Evolutionary conservation across 2,797 vertebrate species (phyloP).

Genomic region (Salarias fasciatus): DNA sequence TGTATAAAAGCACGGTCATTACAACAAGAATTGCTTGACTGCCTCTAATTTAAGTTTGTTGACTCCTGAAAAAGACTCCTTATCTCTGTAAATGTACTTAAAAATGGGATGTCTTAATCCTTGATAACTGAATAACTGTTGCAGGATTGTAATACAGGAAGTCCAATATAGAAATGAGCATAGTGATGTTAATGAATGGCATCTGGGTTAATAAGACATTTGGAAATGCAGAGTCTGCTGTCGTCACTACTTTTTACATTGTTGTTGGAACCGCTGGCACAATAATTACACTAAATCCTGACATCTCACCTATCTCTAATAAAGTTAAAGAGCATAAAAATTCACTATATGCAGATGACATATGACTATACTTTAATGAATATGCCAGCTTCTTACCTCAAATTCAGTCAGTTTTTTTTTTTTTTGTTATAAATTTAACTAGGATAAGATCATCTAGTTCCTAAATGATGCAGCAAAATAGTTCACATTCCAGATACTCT

Average conservation of each 20-base stretch:
- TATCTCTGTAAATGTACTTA: constrained; percentile 61
- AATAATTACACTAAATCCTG: too few relatives aligned
- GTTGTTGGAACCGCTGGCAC: too few relatives aligned
- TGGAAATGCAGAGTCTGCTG: constrained; percentile 52
- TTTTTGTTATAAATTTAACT: not conserved
- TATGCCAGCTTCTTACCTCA: too few relatives aligned
- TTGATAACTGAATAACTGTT: constrained; percentile 72
- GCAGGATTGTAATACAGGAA: constrained; percentile 58
- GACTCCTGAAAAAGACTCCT: constrained; percentile 65
- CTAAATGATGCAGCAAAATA: too few relatives aligned
- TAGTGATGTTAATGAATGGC: constrained; percentile 78
- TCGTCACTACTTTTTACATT: too few relatives aligned
- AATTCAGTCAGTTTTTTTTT: constrained; percentile 48
- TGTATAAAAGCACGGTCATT: constrained; percentile 42
- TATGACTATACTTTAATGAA: too few relatives aligned
- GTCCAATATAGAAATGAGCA: constrained; percentile 65
- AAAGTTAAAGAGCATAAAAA: too few relatives aligned
- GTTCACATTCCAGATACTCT: too few relatives aligned
- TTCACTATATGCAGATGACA: too few relatives aligned
- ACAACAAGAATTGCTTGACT: constrained; percentile 32
- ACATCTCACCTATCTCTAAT: too few relatives aligned
- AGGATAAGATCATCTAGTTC: too few relatives aligned
- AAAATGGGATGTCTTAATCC: constrained; percentile 73
- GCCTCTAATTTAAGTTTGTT: constrained; percentile 62
- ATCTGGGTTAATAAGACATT: constrained; percentile 78